A percentile compares a stretch with the other conserved stretches of the same genome.
Conservation (phyloP, 2,888 invertebrate genomes). For the Chirona hameri region DNA sequence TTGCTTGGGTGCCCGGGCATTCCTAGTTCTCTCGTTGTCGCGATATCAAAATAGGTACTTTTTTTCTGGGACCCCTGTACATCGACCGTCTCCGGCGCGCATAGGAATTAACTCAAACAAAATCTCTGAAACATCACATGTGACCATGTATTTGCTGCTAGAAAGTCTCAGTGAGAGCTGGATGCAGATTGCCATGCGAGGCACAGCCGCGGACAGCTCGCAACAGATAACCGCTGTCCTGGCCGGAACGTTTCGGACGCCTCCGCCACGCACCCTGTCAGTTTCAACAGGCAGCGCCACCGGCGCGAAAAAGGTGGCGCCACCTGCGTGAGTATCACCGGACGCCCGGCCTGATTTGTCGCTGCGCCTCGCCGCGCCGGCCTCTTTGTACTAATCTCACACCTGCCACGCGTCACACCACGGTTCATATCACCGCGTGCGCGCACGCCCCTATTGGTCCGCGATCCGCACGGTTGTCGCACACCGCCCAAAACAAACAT, state of each 20-base stretch:
- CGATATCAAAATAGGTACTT: not conserved
- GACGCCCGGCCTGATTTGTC: not conserved
- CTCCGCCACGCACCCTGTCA: not conserved
- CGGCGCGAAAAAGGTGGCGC: not conserved
- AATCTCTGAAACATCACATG: not conserved
- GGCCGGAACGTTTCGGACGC: not conserved
- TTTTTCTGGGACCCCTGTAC: too few relatives aligned
- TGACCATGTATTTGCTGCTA: constrained; percentile 12
- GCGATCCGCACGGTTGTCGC: not conserved
- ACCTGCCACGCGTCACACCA: not conserved
- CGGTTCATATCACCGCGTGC: not conserved
- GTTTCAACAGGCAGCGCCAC: not conserved
- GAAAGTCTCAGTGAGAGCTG: not conserved
- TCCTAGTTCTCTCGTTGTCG: too few relatives aligned
- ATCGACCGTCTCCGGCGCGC: too few relatives aligned
- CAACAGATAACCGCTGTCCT: not conserved
- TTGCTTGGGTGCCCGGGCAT: too few relatives aligned
- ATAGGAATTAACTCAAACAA: not conserved
- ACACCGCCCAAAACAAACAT: not conserved
- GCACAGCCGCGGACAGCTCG: not conserved
- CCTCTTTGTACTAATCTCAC: constrained; percentile 5
- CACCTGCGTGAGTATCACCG: not conserved
- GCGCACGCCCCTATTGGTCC: not conserved
- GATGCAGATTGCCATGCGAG: not conserved
- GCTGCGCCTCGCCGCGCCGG: not conserved